Base-by-base conservation (phyloP, 2,113 vertebrate species). In the Leptosomus discolor region DNA sequence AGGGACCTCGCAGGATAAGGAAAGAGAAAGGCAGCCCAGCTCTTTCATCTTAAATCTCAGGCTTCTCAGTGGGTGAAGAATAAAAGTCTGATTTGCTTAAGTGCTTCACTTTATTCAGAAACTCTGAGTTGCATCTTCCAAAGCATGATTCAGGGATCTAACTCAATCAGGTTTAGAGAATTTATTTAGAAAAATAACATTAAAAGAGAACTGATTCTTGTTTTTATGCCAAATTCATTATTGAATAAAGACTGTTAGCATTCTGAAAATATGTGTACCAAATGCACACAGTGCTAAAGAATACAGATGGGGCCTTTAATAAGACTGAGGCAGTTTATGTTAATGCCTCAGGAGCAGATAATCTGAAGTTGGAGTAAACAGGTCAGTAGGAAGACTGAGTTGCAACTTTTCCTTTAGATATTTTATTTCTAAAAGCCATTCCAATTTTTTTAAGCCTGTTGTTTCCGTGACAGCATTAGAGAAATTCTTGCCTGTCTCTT, bases 191-290 rank as follows among this genome's bases (percentile, higher is more conserved):
- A 95, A 91, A 97, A 75, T 84, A 97, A 78, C 58, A 50, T 48
- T 75, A 57, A 89, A 88, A 91, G 81, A 94, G 87, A 76, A 76
- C 22, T 0, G 9, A 77, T 89, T 91, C 64, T 91, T 95, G 88
- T 88, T 97, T 96, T 96, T 60, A 63, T 94, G 71, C 88, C 84
- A 96, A 92, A 94, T 93, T 91, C 61, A 81, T 93, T 93, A 70
- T 60, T 94, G 69, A 68, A 82, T 84, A 77, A 84, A 95, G 70
- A 81, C 67, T 1, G 36, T 70, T 85, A 92, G 37, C 54, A 48
- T 96, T 94, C 85, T 95, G 69, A 86, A 94, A 94, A 94, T 57
- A 71, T 60, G 53, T 61, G 45, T 86, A 75, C 68, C 50, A 65
- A 75, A 76, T 88, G 51, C 88, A 82, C 95, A 67, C 27, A 80